Base-by-base conservation (phyloP, 1,140 invertebrate species). In the Lasaia peninsularis region DNA sequence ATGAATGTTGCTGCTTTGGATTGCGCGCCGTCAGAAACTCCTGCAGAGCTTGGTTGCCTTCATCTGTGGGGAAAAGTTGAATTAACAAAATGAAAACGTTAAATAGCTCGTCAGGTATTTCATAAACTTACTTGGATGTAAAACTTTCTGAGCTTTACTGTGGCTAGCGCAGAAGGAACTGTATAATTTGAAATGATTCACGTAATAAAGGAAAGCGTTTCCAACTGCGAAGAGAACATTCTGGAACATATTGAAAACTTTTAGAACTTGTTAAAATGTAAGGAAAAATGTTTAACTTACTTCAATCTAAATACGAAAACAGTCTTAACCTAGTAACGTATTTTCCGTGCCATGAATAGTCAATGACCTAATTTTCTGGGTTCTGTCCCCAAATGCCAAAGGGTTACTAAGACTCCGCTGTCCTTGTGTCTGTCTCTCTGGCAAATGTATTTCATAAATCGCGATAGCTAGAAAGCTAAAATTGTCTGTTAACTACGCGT, bases 111-210 rank as follows among this genome's bases (percentile, higher is more conserved):
- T 55, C 21, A 28, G 40, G 37, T 37, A 40, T 44, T 55, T 40
- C 35, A 24, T 8, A 56, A 66, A 94, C 94, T 96, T 92, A 99
- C 97, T 98, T 73, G 97, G 97, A 93, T 98, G 97, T 80, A 99
- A 92, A 86, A 99, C 97, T 93, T 99, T 99, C 92, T 99, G 98
- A 69, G 98, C 97, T 91, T 99, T 98, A 69, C 98, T 98, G 89
- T 99, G 98, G 90, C 97, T 99, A 37, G 98, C 98, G 91, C 98
- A 99, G 91, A 99, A 99, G 61, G 98, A 98, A 88, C 97, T 98
- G 91, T 99, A 99, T 63, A 99, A 93, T 90, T 99, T 99, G 92
- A 99, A 99, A 91, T 99, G 97, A 91, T 99, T 98, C 75, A 98
- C 97, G 84, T 99, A 98, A 90, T 96, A 98, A 63, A 99, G 93